A percentile compares a stretch with the other conserved stretches of the same genome.
Conservation (phyloP, 2,113 vertebrate genomes). For the Gila orcuttii region DNA sequence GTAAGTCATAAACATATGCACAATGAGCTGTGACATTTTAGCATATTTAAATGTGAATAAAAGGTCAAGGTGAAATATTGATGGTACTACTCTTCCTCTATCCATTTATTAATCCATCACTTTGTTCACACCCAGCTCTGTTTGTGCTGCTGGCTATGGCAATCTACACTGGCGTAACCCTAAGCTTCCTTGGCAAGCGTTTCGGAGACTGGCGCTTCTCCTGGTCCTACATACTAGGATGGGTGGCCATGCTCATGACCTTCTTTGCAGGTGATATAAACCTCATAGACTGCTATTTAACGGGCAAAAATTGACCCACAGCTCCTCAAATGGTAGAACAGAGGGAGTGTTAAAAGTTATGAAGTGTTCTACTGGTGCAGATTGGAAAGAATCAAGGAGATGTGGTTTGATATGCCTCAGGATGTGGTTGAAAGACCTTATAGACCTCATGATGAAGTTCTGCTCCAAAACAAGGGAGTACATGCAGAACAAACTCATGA, state of each 20-base stretch:
- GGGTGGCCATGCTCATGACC: constrained; percentile 87
- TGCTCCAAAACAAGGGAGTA: neutral
- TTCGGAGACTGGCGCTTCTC: constrained; percentile 89
- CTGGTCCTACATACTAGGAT: constrained; percentile 89
- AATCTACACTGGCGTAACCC: constrained; percentile 84
- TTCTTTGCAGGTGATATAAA: constrained; percentile 83
- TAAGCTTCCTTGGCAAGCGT: constrained; percentile 84
- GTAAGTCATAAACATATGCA: constrained; percentile 72
- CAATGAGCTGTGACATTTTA: neutral
- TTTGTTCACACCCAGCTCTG: constrained; percentile 68
- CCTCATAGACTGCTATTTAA: neutral
- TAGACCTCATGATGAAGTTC: neutral
- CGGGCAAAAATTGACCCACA: neutral
- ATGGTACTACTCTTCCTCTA: neutral
- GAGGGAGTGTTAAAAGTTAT: neutral
- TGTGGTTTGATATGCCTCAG: neutral
- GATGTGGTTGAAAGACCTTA: neutral
- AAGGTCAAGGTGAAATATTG: neutral
- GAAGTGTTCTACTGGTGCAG: neutral
- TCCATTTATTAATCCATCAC: neutral
- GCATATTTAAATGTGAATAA: neutral
- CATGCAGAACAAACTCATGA: neutral
- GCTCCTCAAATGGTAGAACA: neutral
- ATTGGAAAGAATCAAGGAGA: neutral
- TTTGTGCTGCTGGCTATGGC: constrained; percentile 83